Base-by-base conservation (phyloP, 2,888 invertebrate genomes). In the Artemia sinica region DNA sequence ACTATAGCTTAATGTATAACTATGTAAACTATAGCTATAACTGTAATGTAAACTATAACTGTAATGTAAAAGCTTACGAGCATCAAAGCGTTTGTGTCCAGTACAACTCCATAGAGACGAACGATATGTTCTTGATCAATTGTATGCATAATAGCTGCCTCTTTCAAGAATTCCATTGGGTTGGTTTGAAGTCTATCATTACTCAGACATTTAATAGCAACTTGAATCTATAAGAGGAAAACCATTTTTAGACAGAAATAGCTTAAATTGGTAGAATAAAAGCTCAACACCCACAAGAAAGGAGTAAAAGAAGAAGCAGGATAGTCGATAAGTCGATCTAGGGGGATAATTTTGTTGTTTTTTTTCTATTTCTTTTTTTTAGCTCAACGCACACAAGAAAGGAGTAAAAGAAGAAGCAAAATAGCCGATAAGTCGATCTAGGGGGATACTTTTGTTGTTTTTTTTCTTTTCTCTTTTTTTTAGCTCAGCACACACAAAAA, bases 71-170 rank as follows among this genome's bases (percentile, higher is more conserved):
- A 8, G 72, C 77, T 73, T 74, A 82, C 82, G 77, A 84, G 74
- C 82, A 83, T 92, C 71, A 93, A 79, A 2, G 89, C 85, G 75
- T 91, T 89, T 67, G 93, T 86, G 75, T 95, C 94, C 70, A 97
- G 81, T 6, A 96, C 97, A 14, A 98, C 96, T 4, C 98, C 98
- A 77, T 92, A 97, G 70, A 98, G 81, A n/a, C 94, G 83, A 6
- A 97, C 96, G 74, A 98, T 94, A 77, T 94, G 91, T 71, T 93
- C 91, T 77, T 97, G 95, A 77, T 95, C 92, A 74, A 97, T 93
- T 72, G 90, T 87, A 78, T 97, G 95, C 96, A 98, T 96, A 72
- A 96, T 93, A 12, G 92, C 92, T 0, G 97, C 97, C 79, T 98
- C 97, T 78, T 96, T 96, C 67, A 97, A 81, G 80, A 97, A 96